A percentile compares a stretch with the other conserved stretches of the same genome.
Conservation (phyloP, 2,888 invertebrate species). For the Apotomis turbidana region DNA sequence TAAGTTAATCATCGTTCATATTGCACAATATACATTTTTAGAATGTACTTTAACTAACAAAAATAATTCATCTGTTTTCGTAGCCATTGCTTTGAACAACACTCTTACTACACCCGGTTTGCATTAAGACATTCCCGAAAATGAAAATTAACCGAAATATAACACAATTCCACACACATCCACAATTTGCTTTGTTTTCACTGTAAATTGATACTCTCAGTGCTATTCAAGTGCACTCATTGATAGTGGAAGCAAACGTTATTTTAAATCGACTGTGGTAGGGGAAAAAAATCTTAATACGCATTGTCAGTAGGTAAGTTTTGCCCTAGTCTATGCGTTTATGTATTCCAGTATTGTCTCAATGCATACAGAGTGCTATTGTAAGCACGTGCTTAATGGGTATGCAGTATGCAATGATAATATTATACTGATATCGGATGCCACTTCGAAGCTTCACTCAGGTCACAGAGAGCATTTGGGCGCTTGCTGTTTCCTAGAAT, state of each 20-base stretch:
- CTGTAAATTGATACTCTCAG: background rate
- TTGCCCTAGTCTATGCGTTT: background rate
- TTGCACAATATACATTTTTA: slow-evolving; percentile 6
- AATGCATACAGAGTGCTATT: slow-evolving; percentile 22
- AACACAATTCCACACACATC: background rate
- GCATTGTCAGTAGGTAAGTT: background rate
- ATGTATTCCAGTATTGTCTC: background rate
- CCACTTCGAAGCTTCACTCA: slow-evolving; percentile 60
- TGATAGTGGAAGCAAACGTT: background rate
- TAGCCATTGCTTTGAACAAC: slow-evolving; percentile 11
- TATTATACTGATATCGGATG: slow-evolving; percentile 52
- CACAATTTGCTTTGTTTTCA: background rate
- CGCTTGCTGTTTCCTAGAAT: slow-evolving; percentile 75
- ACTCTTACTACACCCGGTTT: slow-evolving; percentile 17
- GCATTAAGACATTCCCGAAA: slow-evolving; percentile 16
- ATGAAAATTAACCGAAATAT: background rate
- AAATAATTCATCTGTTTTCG: background rate
- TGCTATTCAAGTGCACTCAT: background rate
- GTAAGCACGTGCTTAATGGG: slow-evolving; percentile 27
- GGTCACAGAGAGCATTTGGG: slow-evolving; percentile 80
- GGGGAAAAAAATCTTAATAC: background rate
- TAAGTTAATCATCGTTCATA: background rate
- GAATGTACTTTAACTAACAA: background rate
- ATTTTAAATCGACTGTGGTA: background rate
- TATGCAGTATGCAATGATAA: slow-evolving; percentile 6